These are phyloP conservation scores for Oxyura jamaicensis DNA, from an alignment of 2,113 vertebrate species.

Conservation along the genomic window DNA sequence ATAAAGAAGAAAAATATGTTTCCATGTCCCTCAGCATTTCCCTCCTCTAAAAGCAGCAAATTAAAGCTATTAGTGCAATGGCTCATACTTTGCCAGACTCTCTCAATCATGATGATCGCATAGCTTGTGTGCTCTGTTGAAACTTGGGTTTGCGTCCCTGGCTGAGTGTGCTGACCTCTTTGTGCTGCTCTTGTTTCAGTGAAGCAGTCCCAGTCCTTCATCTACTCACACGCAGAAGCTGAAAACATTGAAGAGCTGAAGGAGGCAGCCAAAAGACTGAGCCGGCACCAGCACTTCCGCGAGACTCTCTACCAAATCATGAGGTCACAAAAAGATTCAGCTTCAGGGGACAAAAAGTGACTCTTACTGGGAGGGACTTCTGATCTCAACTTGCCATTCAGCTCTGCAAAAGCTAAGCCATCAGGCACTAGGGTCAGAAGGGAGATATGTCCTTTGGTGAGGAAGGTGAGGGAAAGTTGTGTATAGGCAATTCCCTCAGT, in stretches of 20 bases:
- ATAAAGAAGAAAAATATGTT: background rate
- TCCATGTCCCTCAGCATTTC: background rate
- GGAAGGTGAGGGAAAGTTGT: background rate
- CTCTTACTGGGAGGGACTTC: background rate
- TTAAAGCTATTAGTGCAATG: background rate
- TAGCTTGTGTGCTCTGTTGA: fast-evolving
- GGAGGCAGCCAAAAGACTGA: slow-evolving; percentile 86
- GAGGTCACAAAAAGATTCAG: slow-evolving; percentile 73
- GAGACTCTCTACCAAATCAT: slow-evolving; percentile 89
- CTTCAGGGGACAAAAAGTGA: slow-evolving; percentile 74
- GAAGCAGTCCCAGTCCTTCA: slow-evolving; percentile 92
- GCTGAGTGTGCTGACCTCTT: background rate
- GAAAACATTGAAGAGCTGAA: slow-evolving; percentile 86
- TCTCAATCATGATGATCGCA: background rate
- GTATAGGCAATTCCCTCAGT: background rate
- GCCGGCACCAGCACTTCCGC: slow-evolving; percentile 88
- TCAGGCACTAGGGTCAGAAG: background rate
- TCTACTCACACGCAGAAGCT: slow-evolving; percentile 75
- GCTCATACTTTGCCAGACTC: background rate
- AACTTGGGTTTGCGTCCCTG: background rate
- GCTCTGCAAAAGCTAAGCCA: background rate
- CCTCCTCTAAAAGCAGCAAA: background rate
- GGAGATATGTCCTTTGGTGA: background rate
- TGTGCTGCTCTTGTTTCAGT: slow-evolving; percentile 78
- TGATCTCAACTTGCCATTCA: background rate